A percentile compares a stretch with the other conserved stretches of the same genome.
phyloP scores from a whole-genome alignment of 1,140 invertebrate genomes.

The Episyrphus balteatus region DNA sequence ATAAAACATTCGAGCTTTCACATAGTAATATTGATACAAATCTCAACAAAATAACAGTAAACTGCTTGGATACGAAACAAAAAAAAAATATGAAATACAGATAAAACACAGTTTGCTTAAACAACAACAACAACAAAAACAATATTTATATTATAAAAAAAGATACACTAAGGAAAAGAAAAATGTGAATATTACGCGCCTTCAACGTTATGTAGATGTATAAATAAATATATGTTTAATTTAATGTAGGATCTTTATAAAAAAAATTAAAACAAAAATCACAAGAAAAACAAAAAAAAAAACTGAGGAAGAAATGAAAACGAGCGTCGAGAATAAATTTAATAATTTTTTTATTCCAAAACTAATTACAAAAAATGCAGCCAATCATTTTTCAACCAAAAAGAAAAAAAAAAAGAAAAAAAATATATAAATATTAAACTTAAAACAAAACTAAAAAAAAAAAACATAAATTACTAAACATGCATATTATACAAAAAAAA shows the following conservation, averaged over 20 bases:
- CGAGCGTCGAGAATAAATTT: neutral
- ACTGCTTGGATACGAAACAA: too few species aligned
- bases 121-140: too few species aligned
- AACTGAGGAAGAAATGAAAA: slow-evolving; percentile 1
- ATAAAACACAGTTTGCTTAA: too few species aligned
- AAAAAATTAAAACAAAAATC: slow-evolving; percentile 7
- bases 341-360: slow-evolving; percentile 12
- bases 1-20: too few species aligned
- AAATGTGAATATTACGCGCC: slow-evolving; percentile 37
- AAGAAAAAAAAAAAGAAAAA: slow-evolving; percentile 17
- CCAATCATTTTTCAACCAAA: slow-evolving; percentile 18
- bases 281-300: slow-evolving; percentile 9
- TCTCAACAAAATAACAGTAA: too few species aligned
- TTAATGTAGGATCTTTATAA: slow-evolving; percentile 14
- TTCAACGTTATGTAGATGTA: slow-evolving; percentile 20
- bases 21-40: too few species aligned
- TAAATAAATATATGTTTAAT: slow-evolving; percentile 4
- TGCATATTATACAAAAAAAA: too few species aligned
- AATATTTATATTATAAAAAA: too few species aligned
- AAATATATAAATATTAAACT: slow-evolving; percentile 33
- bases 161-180: neutral
- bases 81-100: too few species aligned
- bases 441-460: slow-evolving; percentile 14
- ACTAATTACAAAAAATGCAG: slow-evolving; percentile 21
- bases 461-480: slow-evolving; percentile 9